Conservation (phyloP, 2,797 vertebrate species). For the Sebastolobus alascanus region DNA sequence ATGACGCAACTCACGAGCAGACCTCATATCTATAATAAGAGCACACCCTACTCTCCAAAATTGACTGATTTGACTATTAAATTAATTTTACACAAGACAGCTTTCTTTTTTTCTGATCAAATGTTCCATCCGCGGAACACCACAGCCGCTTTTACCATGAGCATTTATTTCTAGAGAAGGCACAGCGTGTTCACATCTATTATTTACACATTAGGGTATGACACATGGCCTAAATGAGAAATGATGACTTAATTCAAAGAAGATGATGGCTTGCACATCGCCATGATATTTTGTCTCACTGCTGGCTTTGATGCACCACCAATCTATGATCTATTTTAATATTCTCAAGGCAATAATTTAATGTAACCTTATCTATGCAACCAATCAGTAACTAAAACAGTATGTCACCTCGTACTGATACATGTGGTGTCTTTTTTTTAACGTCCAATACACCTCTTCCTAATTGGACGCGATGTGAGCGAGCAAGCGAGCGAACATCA, state of each 20-base stretch:
- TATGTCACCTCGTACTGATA: background rate
- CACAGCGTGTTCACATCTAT: conserved; percentile 11
- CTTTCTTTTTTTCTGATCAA: background rate
- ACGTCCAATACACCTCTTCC: too few species aligned
- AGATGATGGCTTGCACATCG: background rate
- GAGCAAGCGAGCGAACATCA: too few species aligned
- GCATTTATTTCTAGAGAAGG: background rate
- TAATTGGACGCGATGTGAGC: too few species aligned
- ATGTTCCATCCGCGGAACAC: conserved; percentile 9
- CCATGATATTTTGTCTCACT: background rate
- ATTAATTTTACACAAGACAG: background rate
- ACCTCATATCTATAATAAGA: background rate
- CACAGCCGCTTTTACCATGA: conserved; percentile 1
- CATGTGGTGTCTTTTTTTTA: background rate
- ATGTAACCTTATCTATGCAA: background rate
- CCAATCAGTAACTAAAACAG: background rate
- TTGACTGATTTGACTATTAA: background rate
- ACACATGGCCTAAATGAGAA: conserved; percentile 9
- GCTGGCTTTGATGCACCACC: background rate
- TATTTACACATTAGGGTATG: conserved; percentile 6
- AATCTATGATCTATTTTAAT: background rate
- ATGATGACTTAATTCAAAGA: conserved; percentile 13
- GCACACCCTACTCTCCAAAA: background rate
- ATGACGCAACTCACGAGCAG: background rate
- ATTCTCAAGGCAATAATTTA: background rate